phyloP scores from a whole-genome alignment of 2,113 vertebrate genomes.

The Megalops atlanticus region DNA sequence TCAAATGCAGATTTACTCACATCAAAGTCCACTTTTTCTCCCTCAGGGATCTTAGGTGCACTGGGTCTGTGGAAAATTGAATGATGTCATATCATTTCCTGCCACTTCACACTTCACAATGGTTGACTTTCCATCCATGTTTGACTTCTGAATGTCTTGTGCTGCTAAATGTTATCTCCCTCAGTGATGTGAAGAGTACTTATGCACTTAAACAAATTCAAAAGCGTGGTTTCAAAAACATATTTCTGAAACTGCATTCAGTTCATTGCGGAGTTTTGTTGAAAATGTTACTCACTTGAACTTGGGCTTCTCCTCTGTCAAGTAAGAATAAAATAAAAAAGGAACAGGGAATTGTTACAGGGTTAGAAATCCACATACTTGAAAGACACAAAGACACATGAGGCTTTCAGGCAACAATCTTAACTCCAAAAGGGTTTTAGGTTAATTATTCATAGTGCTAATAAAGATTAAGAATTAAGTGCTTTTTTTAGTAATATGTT shows the following conservation, averaged over 20 bases:
- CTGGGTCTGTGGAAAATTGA: slow-evolving; percentile 68
- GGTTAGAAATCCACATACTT: slow-evolving; percentile 57
- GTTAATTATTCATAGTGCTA: background rate
- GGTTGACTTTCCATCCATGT: background rate
- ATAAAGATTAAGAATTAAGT: background rate
- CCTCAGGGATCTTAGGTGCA: slow-evolving; percentile 95
- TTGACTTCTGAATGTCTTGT: background rate
- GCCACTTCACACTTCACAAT: background rate
- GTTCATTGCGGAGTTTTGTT: slow-evolving; percentile 8
- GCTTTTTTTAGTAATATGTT: too few species aligned
- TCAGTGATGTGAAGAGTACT: background rate
- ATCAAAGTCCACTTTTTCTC: slow-evolving; percentile 99
- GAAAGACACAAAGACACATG: slow-evolving; percentile 35
- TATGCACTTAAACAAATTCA: background rate
- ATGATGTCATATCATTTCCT: background rate
- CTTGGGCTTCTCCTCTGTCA: slow-evolving; percentile 86
- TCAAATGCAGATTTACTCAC: slow-evolving; percentile 72
- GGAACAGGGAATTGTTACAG: slow-evolving; percentile 63
- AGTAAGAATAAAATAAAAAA: slow-evolving; percentile 62
- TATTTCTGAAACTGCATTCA: slow-evolving; percentile 18
- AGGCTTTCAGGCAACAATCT: slow-evolving; percentile 32
- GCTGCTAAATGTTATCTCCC: background rate
- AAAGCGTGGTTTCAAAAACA: background rate
- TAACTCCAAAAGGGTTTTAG: background rate
- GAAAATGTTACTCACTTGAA: slow-evolving; percentile 80